Evolutionary conservation across 2,888 invertebrate species (phyloP), one percentile per base, ranked within the genome.

Genomic region (Tipula lateralis): DNA sequence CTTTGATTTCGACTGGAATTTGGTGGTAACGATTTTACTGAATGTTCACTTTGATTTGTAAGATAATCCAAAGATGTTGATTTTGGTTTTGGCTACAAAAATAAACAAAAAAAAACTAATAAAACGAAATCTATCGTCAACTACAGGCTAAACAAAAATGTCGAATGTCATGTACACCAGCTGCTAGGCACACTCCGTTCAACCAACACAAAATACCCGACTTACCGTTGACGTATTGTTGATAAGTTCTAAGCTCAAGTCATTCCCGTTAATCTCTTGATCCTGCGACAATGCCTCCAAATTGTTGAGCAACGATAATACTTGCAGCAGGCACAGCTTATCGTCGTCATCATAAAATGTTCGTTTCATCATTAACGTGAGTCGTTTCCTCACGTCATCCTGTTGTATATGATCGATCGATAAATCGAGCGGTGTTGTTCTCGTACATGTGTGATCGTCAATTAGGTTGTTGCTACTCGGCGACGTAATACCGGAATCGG

Each of bases 271-370:
- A 13, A 88, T 87, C 81, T 88, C 85, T n/a, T 89, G 88, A 83
- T 88, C 88, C 50, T 88, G 88, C 30, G 89, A 88, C 86, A 93
- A 89, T 84, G 92, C 90, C 88, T 93, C 93, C 83, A 92, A 90
- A 87, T 93, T 92, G 88, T 93, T 93, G 85, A 94, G 89, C 87
- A 93, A 90, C 88, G 92, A 92, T 85, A 93, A 88, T 83, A 93
- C 91, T 88, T 93, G 93, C 87, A 93, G 92, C 87, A 94, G 89
- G 87, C 93, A 93, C 84, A 91, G 91, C 88, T 92, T 92, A 87
- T 94, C 94, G 44, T 92, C 92, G 85, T 91, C 91, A 83, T 88
- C 88, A 66, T 88, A 86, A 30, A 86, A 86, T 85, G 88, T 86
- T 85, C 88, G 89, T 85, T 89, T 88, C 50, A 88, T 86, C 86